Conservation (phyloP, 2,888 invertebrate species). For the Petrolisthes cinctipes region DNA sequence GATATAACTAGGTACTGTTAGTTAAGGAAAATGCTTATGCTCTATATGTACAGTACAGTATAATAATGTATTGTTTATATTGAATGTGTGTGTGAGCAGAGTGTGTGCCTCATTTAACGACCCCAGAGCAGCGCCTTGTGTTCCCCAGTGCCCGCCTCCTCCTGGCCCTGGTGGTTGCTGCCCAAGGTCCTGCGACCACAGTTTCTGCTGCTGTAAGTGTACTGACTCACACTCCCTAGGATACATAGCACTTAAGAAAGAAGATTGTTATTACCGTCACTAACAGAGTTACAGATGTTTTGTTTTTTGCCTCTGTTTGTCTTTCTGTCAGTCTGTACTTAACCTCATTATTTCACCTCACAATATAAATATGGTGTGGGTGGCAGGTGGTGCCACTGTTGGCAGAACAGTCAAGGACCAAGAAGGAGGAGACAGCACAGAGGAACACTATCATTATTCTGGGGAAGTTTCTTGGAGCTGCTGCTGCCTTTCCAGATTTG, state of each 20-base stretch:
- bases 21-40: too few species aligned
- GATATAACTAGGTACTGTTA: too few species aligned
- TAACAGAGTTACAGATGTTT: background rate
- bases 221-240: background rate
- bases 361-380: too few species aligned
- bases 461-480: conserved; percentile 25
- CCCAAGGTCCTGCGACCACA: conserved; percentile 20
- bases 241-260: too few species aligned
- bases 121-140: conserved; percentile 61
- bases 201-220: conserved; percentile 27
- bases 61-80: background rate
- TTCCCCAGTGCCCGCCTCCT: conserved; percentile 44
- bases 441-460: conserved; percentile 35
- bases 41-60: too few species aligned
- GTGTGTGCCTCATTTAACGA: conserved; percentile 42
- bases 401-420: conserved; percentile 22
- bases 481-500: conserved; percentile 23
- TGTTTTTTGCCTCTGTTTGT: background rate
- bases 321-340: background rate
- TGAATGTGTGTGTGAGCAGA: conserved; percentile 19
- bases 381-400: conserved; percentile 37
- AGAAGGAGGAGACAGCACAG: conserved; percentile 33
- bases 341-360: too few species aligned
- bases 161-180: conserved; percentile 35
- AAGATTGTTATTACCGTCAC: too few species aligned